Percentiles rank a stretch among this genome's conserved stretches.
phyloP scores from a whole-genome alignment of 2,113 vertebrate genomes.

The Ranitomeya imitator region DNA sequence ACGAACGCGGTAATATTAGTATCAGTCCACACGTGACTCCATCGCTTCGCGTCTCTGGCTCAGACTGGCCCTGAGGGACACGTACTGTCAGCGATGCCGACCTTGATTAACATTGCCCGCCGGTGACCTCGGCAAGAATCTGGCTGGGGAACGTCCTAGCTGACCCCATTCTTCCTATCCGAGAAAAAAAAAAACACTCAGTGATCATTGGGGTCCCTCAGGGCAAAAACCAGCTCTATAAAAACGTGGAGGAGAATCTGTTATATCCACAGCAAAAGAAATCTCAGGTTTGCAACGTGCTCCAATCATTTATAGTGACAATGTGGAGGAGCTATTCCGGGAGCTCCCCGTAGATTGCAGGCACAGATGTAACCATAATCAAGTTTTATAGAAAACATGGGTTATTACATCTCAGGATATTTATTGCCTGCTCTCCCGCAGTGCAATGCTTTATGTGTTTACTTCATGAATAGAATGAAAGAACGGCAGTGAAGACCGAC shows the following conservation, averaged over 20 bases:
- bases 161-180: neutral
- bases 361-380: neutral
- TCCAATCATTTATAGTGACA: neutral
- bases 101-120: constrained; percentile 19
- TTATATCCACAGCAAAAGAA: neutral
- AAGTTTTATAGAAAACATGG: neutral
- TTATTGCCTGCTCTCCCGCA: neutral
- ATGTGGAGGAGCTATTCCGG: neutral
- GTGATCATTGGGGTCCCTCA: neutral
- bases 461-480: neutral
- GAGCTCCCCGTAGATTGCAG: neutral
- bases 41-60: neutral
- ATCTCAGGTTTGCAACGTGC: neutral
- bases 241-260: neutral
- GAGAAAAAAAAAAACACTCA: neutral
- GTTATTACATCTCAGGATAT: neutral
- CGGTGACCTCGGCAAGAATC: neutral
- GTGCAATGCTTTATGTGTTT: neutral
- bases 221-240: neutral
- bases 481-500: neutral
- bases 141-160: neutral
- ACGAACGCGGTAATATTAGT: neutral
- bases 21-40: neutral
- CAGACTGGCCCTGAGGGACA: neutral
- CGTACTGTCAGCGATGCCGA: neutral